Percentiles rank a stretch among this genome's conserved stretches.
Evolutionary conservation across 2,888 invertebrate species (phyloP).

Genomic region (Ceratothoa steindachneri): DNA sequence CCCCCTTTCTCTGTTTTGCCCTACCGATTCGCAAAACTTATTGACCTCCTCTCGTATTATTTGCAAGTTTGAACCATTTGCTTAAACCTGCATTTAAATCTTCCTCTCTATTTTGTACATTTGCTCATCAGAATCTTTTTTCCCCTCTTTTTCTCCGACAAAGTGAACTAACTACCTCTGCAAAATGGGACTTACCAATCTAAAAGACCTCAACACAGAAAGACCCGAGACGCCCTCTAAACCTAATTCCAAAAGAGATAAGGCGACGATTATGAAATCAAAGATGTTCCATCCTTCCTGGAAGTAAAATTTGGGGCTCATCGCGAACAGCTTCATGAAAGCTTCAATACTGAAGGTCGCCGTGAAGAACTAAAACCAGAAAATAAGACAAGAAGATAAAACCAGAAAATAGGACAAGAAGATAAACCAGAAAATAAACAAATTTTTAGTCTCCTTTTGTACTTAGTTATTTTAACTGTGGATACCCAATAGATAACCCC

Average conservation of each 20-base stretch:
- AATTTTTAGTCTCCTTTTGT: not conserved
- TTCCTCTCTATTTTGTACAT: too few species aligned
- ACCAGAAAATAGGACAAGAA: not conserved
- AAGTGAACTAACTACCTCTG: too few species aligned
- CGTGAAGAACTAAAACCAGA: conserved; percentile 77
- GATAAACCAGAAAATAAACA: not conserved
- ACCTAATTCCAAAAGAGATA: conserved; percentile 89
- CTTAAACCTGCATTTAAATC: too few species aligned
- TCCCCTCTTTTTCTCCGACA: too few species aligned
- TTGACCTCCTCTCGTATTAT: too few species aligned
- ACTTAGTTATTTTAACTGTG: too few species aligned
- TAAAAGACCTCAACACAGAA: conserved; percentile 93
- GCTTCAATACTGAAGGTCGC: conserved; percentile 95
- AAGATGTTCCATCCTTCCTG: conserved; percentile 99
- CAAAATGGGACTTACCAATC: conserved; percentile 84
- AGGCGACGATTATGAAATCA: conserved; percentile 94
- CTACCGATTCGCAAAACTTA: too few species aligned
- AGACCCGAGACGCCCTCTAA: conserved; percentile 91
- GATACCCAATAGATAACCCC: too few species aligned
- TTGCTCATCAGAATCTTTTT: too few species aligned
- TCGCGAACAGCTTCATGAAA: conserved; percentile 85
- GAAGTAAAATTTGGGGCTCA: conserved; percentile 95
- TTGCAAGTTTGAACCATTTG: too few species aligned
- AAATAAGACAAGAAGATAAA: not conserved
- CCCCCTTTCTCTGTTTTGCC: too few species aligned